These are phyloP conservation scores for Sicus ferrugineus DNA, from an alignment of 2,888 invertebrate genomes.

Conservation along the genomic window DNA sequence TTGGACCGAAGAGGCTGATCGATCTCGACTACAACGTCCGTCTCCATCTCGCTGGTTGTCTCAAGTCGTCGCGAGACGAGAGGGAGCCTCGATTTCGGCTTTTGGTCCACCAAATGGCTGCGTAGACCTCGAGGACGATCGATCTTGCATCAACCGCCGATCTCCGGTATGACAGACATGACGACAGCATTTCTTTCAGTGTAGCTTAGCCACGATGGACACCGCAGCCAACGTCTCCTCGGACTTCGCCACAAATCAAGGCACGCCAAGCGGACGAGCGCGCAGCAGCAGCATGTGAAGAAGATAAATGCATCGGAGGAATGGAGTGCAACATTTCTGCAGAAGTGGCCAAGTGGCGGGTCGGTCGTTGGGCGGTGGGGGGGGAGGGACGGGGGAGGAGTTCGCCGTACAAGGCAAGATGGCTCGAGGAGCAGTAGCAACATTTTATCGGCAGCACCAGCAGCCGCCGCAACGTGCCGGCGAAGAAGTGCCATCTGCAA, in stretches of 20 bases:
- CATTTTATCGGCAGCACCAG: neutral
- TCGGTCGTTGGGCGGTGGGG: no score
- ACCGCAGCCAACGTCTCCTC: neutral
- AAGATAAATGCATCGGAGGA: slow-evolving; percentile 37
- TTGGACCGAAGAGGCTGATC: no score
- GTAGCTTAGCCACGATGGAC: slow-evolving; percentile 8
- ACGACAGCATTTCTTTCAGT: no score
- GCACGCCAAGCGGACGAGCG: slow-evolving; percentile 16
- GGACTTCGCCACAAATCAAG: slow-evolving; percentile 31
- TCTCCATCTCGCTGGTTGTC: no score
- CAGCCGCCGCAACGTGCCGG: neutral
- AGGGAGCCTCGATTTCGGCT: no score
- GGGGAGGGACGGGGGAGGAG: neutral
- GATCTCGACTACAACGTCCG: no score
- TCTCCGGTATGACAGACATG: no score
- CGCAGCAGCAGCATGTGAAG: slow-evolving; percentile 40
- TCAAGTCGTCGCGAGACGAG: no score
- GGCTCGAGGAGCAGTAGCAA: neutral
- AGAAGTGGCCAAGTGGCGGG: neutral
- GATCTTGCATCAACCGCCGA: no score
- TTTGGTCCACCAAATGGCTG: no score
- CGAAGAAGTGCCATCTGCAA: slow-evolving; percentile 31
- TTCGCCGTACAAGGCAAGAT: neutral
- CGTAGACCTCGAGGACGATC: no score
- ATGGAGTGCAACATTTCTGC: slow-evolving; percentile 16